Evolutionary conservation across 1,140 invertebrate genomes (phyloP), one percentile per base, ranked within the genome.

Genomic region (Trichonephila inaurata): DNA sequence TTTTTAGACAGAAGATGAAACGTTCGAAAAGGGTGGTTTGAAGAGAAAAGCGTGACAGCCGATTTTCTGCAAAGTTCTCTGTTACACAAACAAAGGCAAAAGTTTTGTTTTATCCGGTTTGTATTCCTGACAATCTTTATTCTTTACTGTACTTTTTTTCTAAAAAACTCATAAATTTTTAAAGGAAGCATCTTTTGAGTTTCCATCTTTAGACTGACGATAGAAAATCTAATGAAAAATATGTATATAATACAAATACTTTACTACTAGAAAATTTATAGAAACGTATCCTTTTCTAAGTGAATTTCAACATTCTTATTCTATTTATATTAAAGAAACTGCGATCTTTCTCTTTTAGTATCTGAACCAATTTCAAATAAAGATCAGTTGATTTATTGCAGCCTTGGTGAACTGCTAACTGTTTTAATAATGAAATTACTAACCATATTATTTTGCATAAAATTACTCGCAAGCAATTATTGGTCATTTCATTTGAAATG

Each of bases 11-110:
- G 85, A 64, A 64, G 85, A 87, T 87, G 61, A 64, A 87, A 87
- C 85, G 88, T 58, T 89, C 21, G 44, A 72, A 88, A 62, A 88
- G 60, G 58, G 44, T n/a, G 66, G 64, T 77, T 77, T 44, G 85
- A 87, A 64, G 44, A 89, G 64, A 77, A 77, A 21, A 72, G 24
- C 88, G 88, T 89, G 88, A 89, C 88, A 77, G 44, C n/a, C 64
- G 66, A 89, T 60, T 89, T 89, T 89, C 69, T 64, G 40, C 44
- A 89, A 21, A 28, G 60, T 64, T 33, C 44, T 33, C 21, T 83
- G 21, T 60, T n/a, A 64, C 88, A 51, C 88, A 89, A 89, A 89
- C 88, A 72, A 77, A 58, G 66, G 66, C 88, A 51, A 51, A 89
- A 89, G 44, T 88, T 88, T 66, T 66, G 33, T 33, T 89, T 89